Conservation (phyloP, 1,140 invertebrate genomes). For the Calephelis virginiensis region DNA sequence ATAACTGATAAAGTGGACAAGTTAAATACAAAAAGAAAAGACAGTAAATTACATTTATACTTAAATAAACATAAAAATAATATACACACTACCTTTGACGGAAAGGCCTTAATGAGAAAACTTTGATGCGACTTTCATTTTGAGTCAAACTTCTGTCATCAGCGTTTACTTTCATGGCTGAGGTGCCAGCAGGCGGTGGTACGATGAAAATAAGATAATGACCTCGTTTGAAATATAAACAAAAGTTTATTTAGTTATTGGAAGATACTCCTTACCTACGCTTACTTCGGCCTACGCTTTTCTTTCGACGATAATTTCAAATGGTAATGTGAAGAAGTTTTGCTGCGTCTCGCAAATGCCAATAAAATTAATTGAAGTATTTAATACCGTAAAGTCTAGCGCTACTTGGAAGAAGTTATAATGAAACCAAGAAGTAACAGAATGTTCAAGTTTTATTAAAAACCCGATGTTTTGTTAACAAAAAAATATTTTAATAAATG, state of each 20-base stretch:
- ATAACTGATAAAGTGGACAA: background rate
- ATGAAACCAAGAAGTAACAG: background rate
- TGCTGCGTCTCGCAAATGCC: slow-evolving; percentile 19
- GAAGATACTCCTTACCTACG: slow-evolving; percentile 25
- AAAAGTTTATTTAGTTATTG: slow-evolving; percentile 60
- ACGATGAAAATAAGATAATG: slow-evolving; percentile 51
- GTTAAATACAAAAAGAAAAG: background rate
- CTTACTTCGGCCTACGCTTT: slow-evolving; percentile 46
- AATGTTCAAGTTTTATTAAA: background rate
- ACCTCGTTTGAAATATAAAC: slow-evolving; percentile 57
- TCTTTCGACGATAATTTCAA: slow-evolving; percentile 52
- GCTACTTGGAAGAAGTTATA: slow-evolving; percentile 1
- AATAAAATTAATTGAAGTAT: slow-evolving; percentile 49
- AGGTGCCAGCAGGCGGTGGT: slow-evolving; percentile 36
- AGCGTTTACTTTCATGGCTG: slow-evolving; percentile 58
- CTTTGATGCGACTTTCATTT: slow-evolving; percentile 71
- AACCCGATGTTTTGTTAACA: background rate
- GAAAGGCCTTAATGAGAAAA: slow-evolving; percentile 74
- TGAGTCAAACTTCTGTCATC: slow-evolving; percentile 73
- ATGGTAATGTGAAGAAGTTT: slow-evolving; percentile 58
- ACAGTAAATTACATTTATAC: slow-evolving; percentile 45
- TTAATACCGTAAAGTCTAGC: slow-evolving; percentile 37
- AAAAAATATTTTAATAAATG: background rate
- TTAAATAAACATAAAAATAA: slow-evolving; percentile 62
- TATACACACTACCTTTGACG: slow-evolving; percentile 70